A percentile compares a stretch with the other conserved stretches of the same genome.
These are phyloP conservation scores for Cepaea nemoralis DNA, from an alignment of 1,140 invertebrate species.

Conservation along the genomic window DNA sequence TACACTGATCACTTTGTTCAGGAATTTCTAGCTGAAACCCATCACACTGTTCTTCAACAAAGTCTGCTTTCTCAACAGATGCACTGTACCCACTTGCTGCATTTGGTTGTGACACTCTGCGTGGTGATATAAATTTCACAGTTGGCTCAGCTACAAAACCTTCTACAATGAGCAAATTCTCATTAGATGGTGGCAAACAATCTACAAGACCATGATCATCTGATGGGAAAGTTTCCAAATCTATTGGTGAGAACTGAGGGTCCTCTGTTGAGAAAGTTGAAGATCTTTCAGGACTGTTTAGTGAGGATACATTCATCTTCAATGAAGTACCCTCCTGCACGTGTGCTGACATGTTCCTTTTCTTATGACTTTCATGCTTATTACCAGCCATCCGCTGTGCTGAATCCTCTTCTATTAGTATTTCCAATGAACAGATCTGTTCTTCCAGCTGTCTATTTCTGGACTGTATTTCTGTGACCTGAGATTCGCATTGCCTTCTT, in stretches of 20 bases:
- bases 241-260: not conserved
- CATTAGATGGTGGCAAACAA: slow-evolving; percentile 11
- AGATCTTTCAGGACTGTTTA: not conserved
- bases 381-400: not conserved
- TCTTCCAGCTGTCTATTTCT: slow-evolving; percentile 18
- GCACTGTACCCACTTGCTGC: not conserved
- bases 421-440: not conserved
- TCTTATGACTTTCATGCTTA: not conserved
- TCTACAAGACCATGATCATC: not conserved
- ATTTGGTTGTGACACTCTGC: not conserved
- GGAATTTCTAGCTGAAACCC: slow-evolving; percentile 32
- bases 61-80: slow-evolving; percentile 17
- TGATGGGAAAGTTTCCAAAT: not conserved
- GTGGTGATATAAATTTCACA: not conserved
- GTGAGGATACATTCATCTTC: not conserved
- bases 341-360: not conserved
- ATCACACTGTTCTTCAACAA: slow-evolving; percentile 33
- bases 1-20: not conserved
- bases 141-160: slow-evolving; percentile 32
- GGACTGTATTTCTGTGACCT: not conserved
- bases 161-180: not conserved
- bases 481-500: not conserved
- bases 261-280: not conserved
- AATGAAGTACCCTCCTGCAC: not conserved
- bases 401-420: not conserved